Evolutionary conservation across 2,888 invertebrate species (phyloP).

Genomic region (Hyposoter dolosus): DNA sequence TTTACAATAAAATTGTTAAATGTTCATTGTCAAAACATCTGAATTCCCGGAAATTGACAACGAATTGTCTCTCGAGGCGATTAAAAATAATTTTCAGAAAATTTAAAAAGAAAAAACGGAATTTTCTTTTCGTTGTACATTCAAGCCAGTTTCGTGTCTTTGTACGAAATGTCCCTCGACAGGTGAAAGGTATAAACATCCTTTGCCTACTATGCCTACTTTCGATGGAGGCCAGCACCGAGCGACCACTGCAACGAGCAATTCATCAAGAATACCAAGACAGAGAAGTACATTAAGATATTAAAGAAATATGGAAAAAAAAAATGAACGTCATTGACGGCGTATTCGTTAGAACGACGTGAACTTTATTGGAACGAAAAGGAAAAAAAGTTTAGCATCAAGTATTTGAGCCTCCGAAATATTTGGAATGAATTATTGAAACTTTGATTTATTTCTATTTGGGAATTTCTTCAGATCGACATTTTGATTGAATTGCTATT

Average conservation of each 20-base stretch:
- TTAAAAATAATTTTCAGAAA: neutral
- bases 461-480: neutral
- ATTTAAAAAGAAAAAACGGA: too few species aligned
- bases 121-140: neutral
- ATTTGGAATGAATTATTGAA: neutral
- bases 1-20: neutral
- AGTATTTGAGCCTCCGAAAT: neutral
- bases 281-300: neutral
- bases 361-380: neutral
- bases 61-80: neutral
- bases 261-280: constrained; percentile 25
- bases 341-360: neutral
- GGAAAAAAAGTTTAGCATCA: neutral
- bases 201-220: constrained; percentile 22
- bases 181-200: constrained; percentile 38
- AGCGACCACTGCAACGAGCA: constrained; percentile 28
- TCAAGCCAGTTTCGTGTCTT: constrained; percentile 14
- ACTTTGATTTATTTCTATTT: neutral
- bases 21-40: neutral
- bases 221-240: constrained; percentile 42
- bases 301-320: neutral
- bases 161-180: constrained; percentile 26
- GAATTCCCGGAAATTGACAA: neutral
- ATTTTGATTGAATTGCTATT: neutral
- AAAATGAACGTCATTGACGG: neutral